Evolutionary conservation across 2,888 invertebrate genomes (phyloP).

Genomic region (Hydriomena furcata): DNA sequence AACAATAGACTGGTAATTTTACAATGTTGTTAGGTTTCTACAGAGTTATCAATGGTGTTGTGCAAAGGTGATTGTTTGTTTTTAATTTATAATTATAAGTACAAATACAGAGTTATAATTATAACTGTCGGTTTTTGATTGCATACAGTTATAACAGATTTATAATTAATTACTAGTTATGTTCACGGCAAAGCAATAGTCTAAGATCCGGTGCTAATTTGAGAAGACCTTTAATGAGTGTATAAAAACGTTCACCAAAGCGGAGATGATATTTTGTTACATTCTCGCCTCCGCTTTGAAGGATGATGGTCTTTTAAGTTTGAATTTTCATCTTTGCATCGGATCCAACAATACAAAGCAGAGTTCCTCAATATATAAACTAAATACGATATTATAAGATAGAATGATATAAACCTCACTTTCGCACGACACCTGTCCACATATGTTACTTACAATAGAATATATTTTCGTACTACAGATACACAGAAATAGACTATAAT

Average conservation of each 20-base stretch:
- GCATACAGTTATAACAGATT: constrained; percentile 11
- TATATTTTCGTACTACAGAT: constrained; percentile 79
- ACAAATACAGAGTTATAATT: constrained; percentile 11
- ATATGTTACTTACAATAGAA: constrained; percentile 79
- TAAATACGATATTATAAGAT: constrained; percentile 20
- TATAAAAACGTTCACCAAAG: no score
- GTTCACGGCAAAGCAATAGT: constrained; percentile 22
- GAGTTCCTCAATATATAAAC: constrained; percentile 26
- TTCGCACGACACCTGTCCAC: constrained; percentile 54
- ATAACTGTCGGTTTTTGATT: constrained; percentile 14
- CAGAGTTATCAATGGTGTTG: constrained; percentile 70
- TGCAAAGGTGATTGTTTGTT: constrained; percentile 40
- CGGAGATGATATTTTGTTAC: no score
- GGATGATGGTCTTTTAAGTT: background rate
- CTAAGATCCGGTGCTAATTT: constrained; percentile 15
- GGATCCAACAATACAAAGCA: constrained; percentile 21
- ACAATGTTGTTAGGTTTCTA: constrained; percentile 81
- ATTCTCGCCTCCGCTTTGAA: no score
- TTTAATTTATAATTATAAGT: constrained; percentile 26
- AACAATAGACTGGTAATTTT: constrained; percentile 82
- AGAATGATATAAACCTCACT: constrained; percentile 31
- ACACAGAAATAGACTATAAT: constrained; percentile 73
- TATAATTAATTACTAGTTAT: constrained; percentile 14
- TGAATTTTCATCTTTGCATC: constrained; percentile 2
- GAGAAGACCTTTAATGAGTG: background rate